Conservation (phyloP, 2,888 invertebrate species). For the Rotaria socialis region DNA sequence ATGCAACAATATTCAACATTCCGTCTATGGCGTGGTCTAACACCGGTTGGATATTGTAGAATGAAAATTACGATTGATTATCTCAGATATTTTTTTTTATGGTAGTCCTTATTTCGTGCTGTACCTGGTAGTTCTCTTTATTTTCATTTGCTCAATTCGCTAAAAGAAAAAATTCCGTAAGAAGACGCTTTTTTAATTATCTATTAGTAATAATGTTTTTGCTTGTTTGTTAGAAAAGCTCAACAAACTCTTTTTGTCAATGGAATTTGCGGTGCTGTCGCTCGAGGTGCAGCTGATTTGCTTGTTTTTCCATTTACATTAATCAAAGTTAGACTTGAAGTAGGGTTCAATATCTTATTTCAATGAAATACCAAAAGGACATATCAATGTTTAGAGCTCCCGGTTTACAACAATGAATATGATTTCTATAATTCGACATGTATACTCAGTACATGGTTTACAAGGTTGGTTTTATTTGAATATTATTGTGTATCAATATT, state of each 20-base stretch:
- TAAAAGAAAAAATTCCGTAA: constrained; percentile 6
- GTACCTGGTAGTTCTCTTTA: constrained; percentile 42
- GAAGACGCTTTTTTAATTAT: background rate
- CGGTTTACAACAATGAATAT: constrained; percentile 3
- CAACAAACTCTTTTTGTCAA: background rate
- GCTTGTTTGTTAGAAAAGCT: background rate
- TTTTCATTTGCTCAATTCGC: constrained; percentile 37
- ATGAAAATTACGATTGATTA: background rate
- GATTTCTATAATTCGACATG: background rate
- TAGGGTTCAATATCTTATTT: background rate
- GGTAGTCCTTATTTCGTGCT: constrained; percentile 36
- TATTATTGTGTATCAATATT: too few species aligned
- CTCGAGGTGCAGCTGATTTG: background rate
- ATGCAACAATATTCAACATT: background rate
- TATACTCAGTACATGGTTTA: background rate
- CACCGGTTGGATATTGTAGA: background rate
- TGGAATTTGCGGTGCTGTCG: background rate
- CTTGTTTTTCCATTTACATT: constrained; percentile 21
- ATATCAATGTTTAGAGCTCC: background rate
- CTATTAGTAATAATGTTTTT: background rate
- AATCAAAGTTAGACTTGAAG: constrained; percentile 24
- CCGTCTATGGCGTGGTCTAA: constrained; percentile 24
- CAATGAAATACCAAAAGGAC: background rate
- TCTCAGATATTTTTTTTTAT: background rate
- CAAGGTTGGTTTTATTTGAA: background rate